phyloP scores from a whole-genome alignment of 1,140 invertebrate genomes.

The Leptinotarsa defecta region DNA sequence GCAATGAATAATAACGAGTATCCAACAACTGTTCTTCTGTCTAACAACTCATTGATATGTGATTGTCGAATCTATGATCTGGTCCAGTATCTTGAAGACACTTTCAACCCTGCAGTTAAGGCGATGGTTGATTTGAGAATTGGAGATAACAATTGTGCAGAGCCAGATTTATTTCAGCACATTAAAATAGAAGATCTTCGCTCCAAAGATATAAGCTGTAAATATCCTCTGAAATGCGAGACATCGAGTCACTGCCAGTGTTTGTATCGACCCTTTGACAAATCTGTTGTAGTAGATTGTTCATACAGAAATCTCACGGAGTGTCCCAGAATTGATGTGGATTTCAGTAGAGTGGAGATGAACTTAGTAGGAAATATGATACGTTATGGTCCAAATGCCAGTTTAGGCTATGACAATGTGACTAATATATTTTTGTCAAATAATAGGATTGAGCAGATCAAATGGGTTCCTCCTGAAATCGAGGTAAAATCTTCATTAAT shows the following conservation, averaged over 20 bases:
- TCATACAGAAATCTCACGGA: neutral
- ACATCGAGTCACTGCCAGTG: neutral
- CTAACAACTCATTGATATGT: neutral
- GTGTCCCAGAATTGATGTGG: neutral
- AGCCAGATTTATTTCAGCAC: neutral
- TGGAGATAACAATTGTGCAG: neutral
- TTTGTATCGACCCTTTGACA: neutral
- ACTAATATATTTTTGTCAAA: slow-evolving; percentile 3
- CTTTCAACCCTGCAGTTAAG: neutral
- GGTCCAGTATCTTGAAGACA: neutral
- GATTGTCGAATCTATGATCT: neutral
- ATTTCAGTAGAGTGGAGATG: neutral
- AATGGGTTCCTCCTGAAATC: neutral
- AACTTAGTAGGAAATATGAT: neutral
- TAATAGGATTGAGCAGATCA: neutral
- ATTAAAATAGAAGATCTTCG: neutral
- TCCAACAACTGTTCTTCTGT: neutral
- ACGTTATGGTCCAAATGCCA: neutral
- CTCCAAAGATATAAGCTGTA: neutral
- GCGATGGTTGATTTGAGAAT: neutral
- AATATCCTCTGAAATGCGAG: neutral
- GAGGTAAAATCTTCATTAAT: neutral
- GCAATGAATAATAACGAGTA: neutral
- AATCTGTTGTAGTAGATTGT: slow-evolving; percentile 5
- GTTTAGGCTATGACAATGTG: neutral